Percentiles rank a stretch among this genome's conserved stretches.
Conservation (phyloP, 1,140 invertebrate genomes). For the Orussus abietinus region DNA sequence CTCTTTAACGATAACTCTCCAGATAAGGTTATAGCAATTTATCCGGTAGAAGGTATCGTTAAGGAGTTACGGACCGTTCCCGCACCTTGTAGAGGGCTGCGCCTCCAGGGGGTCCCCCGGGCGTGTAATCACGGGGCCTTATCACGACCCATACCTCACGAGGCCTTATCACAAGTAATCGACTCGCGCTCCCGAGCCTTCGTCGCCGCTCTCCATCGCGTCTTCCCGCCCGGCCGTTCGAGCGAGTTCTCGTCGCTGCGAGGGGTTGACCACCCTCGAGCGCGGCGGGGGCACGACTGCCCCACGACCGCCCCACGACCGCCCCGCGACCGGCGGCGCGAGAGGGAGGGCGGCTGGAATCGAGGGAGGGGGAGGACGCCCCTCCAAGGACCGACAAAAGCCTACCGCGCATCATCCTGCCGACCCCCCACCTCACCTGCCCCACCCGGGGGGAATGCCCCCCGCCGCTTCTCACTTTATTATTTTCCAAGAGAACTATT, state of each 20-base stretch:
- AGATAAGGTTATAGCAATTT: too few species aligned
- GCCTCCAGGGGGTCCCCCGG: too few species aligned
- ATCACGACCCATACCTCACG: too few species aligned
- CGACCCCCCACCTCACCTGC: background rate
- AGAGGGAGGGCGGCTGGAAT: conserved; percentile 1
- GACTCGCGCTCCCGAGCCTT: conserved; percentile 5
- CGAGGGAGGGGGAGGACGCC: conserved; percentile 10
- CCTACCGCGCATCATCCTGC: background rate
- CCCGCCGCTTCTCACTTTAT: conserved; percentile 3
- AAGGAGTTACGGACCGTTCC: too few species aligned
- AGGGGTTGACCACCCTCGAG: conserved; percentile 29
- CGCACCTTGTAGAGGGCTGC: too few species aligned
- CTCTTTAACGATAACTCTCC: too few species aligned
- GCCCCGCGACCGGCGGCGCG: conserved; percentile 11
- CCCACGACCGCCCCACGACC: conserved; percentile 20
- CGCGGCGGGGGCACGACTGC: conserved; percentile 41
- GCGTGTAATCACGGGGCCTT: too few species aligned
- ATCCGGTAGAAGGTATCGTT: too few species aligned
- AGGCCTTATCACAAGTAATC: too few species aligned
- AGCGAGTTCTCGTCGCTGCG: background rate
- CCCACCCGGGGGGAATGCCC: background rate
- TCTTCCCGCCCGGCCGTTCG: background rate
- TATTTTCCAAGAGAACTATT: conserved; percentile 1
- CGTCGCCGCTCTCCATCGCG: conserved; percentile 2
- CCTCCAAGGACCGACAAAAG: background rate